A percentile compares a stretch with the other conserved stretches of the same genome.
Conservation (phyloP, 2,888 invertebrate genomes). For the Ectemnius cavifrons region DNA sequence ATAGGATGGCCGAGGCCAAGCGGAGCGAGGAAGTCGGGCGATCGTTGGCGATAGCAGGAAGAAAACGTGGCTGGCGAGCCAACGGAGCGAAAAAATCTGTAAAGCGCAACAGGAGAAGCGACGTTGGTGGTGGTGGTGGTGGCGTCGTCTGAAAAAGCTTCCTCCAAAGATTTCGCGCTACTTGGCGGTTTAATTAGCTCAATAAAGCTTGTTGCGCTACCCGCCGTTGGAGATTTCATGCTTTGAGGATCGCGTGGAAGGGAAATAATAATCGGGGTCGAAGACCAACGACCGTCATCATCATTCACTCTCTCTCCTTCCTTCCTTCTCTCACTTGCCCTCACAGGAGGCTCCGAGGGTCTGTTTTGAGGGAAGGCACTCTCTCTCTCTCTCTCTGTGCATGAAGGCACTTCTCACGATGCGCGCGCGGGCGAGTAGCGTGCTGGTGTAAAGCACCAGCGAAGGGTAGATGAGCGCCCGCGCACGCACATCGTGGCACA, state of each 20-base stretch:
- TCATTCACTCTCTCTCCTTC: background rate
- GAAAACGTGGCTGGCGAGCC: no score
- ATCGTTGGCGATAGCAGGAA: no score
- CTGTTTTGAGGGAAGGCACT: background rate
- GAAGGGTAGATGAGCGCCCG: no score
- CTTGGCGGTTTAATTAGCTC: no score
- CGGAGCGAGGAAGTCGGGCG: no score
- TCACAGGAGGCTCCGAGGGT: background rate
- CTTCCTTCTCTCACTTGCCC: background rate
- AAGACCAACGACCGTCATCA: background rate
- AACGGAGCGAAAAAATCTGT: no score
- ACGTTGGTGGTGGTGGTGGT: no score
- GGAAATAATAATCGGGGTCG: slow-evolving; percentile 4
- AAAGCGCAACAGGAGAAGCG: no score
- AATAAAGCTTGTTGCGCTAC: background rate
- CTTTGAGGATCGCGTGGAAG: background rate
- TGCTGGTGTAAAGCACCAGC: slow-evolving; percentile 6
- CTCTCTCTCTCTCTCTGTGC: background rate
- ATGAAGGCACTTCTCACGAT: background rate
- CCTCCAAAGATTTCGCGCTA: no score
- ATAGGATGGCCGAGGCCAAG: no score
- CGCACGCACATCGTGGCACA: slow-evolving; percentile 37
- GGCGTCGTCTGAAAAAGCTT: no score
- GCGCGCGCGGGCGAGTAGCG: background rate
- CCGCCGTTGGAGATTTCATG: background rate